Conservation (phyloP, 1,140 invertebrate genomes). For the Meloidogyne hapla region DNA sequence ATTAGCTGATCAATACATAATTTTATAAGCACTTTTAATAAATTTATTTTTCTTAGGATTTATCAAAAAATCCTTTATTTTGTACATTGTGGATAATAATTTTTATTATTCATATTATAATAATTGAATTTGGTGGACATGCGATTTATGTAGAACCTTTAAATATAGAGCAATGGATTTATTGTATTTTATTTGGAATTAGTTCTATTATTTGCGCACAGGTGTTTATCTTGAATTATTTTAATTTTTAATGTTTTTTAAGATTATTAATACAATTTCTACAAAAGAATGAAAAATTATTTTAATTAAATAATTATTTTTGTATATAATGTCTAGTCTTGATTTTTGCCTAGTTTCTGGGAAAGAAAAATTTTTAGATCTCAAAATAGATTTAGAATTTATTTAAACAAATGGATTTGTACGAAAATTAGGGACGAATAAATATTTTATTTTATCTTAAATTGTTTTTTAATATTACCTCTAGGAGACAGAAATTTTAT, state of each 20-base stretch:
- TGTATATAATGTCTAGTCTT: no score
- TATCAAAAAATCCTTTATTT: constrained; percentile 96
- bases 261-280: constrained; percentile 82
- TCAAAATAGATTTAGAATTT: no score
- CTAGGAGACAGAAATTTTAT: no score
- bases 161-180: constrained; percentile 90
- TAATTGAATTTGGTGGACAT: constrained; percentile 92
- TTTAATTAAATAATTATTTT: no score
- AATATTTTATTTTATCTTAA: no score
- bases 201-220: constrained; percentile 94
- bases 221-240: constrained; percentile 53
- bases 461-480: no score
- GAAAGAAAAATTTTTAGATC: no score
- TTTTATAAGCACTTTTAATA: no score
- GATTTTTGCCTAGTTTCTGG: no score
- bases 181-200: constrained; percentile 93
- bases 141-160: constrained; percentile 89
- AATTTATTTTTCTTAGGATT: constrained; percentile 70
- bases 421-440: no score
- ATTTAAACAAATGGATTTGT: no score
- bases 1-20: no score
- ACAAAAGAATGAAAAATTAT: constrained; percentile 66
- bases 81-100: constrained; percentile 95
- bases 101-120: constrained; percentile 84
- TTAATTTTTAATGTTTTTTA: constrained; percentile 24